phyloP scores from a whole-genome alignment of 2,888 invertebrate genomes.

The Epinotia demarniana region DNA sequence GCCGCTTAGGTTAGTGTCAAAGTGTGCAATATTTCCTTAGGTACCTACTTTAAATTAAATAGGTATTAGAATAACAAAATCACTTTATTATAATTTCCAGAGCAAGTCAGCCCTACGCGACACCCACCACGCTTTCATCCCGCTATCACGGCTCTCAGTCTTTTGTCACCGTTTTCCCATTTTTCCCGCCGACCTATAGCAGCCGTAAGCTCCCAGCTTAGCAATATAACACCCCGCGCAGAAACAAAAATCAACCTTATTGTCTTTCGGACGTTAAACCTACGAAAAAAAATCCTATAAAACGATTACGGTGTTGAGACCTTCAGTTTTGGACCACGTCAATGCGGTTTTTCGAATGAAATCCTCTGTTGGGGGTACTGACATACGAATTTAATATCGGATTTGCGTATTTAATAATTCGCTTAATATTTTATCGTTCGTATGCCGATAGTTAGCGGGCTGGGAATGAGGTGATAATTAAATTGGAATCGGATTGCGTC shows the following conservation, averaged over 20 bases:
- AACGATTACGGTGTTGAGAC: slow-evolving; percentile 49
- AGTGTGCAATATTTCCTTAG: no score
- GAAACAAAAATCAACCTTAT: slow-evolving; percentile 49
- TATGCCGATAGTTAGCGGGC: slow-evolving; percentile 48
- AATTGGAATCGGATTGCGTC: slow-evolving; percentile 35
- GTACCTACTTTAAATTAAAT: no score
- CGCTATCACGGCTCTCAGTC: slow-evolving; percentile 83
- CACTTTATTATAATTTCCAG: not conserved
- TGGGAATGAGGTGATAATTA: slow-evolving; percentile 46
- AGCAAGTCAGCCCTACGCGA: slow-evolving; percentile 62
- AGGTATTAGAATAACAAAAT: no score
- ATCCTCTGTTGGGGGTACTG: slow-evolving; percentile 74
- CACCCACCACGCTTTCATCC: slow-evolving; percentile 72
- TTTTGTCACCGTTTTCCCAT: slow-evolving; percentile 79
- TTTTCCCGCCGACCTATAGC: slow-evolving; percentile 69
- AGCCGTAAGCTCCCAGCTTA: slow-evolving; percentile 47
- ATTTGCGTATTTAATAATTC: slow-evolving; percentile 58
- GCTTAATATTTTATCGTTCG: slow-evolving; percentile 59
- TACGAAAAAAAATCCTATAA: slow-evolving; percentile 39
- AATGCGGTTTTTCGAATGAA: slow-evolving; percentile 81
- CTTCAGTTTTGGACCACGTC: slow-evolving; percentile 61
- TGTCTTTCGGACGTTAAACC: slow-evolving; percentile 43
- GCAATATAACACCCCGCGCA: slow-evolving; percentile 47
- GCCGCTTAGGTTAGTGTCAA: no score
- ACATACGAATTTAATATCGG: slow-evolving; percentile 74